Base-by-base conservation (phyloP, 2,888 invertebrate species). In the Helicoverpa assulta region DNA sequence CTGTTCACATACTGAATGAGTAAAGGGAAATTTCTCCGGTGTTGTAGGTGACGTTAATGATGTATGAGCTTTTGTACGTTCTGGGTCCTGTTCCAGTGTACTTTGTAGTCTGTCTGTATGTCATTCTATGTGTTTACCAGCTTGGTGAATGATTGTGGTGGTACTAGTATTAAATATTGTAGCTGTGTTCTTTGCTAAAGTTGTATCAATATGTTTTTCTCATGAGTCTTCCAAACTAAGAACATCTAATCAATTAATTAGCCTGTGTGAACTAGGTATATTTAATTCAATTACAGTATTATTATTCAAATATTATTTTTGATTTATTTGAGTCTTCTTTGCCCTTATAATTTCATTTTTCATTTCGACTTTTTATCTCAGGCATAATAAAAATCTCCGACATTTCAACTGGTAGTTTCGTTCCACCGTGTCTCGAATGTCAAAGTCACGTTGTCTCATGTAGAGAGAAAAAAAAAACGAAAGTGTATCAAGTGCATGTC, bases 1-100 rank as follows among this genome's bases (percentile, higher is more conserved):
- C 85, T 84, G 81, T 85, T 84, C 86, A 85, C 84, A 71, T 73
- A 72, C 78, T 85, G 92, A 90, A 92, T 93, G 80, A 85, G 70
- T 88, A 91, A 83, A 86, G 89, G 87, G 85, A 87, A 88, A 87
- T 86, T 86, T 89, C 88, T 87, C 85, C 72, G 73, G 76, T 53
- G 67, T 65, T 82, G 85, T 79, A 52, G 70, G 61, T 67, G 73
- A 75, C 67, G 78, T 82, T 78, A 83, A 83, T 87, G 85, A 86
- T 85, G 80, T 86, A 87, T 84, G 82, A 86, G 83, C 68, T 77
- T 78, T 79, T 72, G 78, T 80, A 53, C 55, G 60, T 64, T 40
- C n/a, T 70, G 60, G 65, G 76, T 82, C 80, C 82, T 78, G 70
- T 72, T 75, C 16, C 16, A 60, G 18, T 59, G 54, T 55, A 69